Evolutionary conservation across 2,113 vertebrate genomes (phyloP).

Genomic region (Eudyptes chrysolophus): DNA sequence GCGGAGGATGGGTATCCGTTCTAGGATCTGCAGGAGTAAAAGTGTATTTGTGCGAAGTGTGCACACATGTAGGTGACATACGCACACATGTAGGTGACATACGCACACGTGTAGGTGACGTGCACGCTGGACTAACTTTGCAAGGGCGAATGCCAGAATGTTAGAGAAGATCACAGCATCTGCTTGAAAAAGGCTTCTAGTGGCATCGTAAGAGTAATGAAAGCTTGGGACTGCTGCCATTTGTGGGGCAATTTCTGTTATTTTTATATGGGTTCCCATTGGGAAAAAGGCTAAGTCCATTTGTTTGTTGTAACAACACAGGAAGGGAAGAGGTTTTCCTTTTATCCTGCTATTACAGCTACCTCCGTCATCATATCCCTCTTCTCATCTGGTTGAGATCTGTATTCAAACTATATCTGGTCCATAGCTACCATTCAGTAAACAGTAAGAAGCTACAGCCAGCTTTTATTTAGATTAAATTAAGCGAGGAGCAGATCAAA

Average conservation of each 20-base stretch:
- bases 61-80: neutral
- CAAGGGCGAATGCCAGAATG: neutral
- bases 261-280: neutral
- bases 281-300: neutral
- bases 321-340: slow-evolving; percentile 48
- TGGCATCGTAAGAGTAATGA: fast-evolving
- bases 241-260: neutral
- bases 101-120: neutral
- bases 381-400: slow-evolving; percentile 17
- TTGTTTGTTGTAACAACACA: slow-evolving; percentile 31
- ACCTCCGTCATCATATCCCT: slow-evolving; percentile 14
- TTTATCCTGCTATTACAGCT: slow-evolving; percentile 28
- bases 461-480: neutral
- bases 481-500: neutral
- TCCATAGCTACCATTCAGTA: neutral
- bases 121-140: neutral
- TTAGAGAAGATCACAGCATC: neutral
- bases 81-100: neutral
- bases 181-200: neutral
- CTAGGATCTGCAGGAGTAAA: neutral
- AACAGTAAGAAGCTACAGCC: neutral
- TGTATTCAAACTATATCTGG: neutral
- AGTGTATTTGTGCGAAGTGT: neutral
- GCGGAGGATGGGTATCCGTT: neutral
- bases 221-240: neutral